A percentile compares a stretch with the other conserved stretches of the same genome.
These are phyloP conservation scores for Neoitamus cyanurus DNA, from an alignment of 2,888 invertebrate species.

Conservation along the genomic window DNA sequence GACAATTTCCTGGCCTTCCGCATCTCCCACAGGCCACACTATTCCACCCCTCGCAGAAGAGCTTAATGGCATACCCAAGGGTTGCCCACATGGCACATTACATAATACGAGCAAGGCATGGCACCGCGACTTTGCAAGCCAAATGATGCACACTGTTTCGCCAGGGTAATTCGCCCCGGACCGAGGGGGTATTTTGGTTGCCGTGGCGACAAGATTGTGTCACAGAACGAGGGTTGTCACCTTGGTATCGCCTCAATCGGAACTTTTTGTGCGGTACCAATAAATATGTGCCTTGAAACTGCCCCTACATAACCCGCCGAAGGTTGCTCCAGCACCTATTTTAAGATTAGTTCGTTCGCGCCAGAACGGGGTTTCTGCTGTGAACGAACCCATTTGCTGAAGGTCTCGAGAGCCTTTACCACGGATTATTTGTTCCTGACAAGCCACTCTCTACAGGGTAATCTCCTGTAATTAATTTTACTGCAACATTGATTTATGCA, in stretches of 20 bases:
- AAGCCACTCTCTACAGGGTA: neutral
- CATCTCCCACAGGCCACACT: neutral
- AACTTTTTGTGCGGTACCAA: neutral
- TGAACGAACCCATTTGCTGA: neutral
- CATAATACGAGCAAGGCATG: neutral
- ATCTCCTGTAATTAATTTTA: conserved; percentile 3
- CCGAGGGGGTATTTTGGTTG: neutral
- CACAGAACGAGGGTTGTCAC: conserved; percentile 10
- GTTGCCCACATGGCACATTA: neutral
- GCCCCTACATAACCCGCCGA: neutral
- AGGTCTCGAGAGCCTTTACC: neutral
- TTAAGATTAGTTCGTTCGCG: neutral
- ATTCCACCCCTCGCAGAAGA: neutral
- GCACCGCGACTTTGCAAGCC: neutral
- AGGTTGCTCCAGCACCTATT: neutral
- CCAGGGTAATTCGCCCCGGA: neutral
- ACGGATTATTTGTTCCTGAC: neutral
- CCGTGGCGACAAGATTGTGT: conserved; percentile 3
- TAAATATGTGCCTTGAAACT: neutral
- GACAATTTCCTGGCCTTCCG: neutral
- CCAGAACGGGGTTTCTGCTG: neutral
- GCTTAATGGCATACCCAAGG: neutral
- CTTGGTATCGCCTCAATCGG: neutral
- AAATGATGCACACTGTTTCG: neutral
- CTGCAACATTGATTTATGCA: conserved; percentile 20